These are phyloP conservation scores for Oncorhynchus gorbuscha DNA, from an alignment of 2,113 vertebrate genomes.

Conservation along the genomic window DNA sequence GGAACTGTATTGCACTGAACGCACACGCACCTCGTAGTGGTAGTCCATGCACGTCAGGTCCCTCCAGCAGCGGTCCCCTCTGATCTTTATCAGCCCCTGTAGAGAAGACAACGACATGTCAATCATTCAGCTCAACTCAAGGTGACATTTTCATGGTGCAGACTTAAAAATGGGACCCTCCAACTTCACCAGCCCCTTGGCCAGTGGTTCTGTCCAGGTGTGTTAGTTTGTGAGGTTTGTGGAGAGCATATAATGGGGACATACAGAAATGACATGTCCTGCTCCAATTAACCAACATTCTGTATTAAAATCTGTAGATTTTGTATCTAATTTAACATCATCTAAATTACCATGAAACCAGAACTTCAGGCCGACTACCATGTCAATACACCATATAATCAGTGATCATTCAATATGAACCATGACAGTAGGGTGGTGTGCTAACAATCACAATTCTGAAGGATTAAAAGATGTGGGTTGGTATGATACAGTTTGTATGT, in stretches of 20 bases:
- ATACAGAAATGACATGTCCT: too few relatives aligned
- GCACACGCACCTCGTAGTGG: constrained; percentile 86
- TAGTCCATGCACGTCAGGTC: constrained; percentile 97
- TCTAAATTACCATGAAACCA: not conserved
- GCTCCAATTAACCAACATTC: too few relatives aligned
- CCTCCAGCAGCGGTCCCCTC: constrained; percentile 91
- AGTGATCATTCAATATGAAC: not conserved
- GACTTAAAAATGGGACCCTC: not conserved
- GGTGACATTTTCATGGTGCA: constrained; percentile 63
- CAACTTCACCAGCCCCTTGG: not conserved
- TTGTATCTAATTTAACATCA: not conserved
- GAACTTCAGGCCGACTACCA: not conserved
- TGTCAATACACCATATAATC: not conserved
- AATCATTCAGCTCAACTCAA: not conserved
- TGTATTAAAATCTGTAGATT: too few relatives aligned
- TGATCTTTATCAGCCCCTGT: constrained; percentile 94
- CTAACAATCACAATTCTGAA: not conserved
- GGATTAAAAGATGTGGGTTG: not conserved
- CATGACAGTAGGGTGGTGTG: not conserved
- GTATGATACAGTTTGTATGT: not conserved
- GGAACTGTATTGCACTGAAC: not conserved
- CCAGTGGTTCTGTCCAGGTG: not conserved
- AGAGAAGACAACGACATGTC: constrained; percentile 30
- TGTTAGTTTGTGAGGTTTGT: not conserved
- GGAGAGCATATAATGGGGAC: too few relatives aligned